phyloP scores from a whole-genome alignment of 1,140 invertebrate species.

The Caenorhabditis briggsae region DNA sequence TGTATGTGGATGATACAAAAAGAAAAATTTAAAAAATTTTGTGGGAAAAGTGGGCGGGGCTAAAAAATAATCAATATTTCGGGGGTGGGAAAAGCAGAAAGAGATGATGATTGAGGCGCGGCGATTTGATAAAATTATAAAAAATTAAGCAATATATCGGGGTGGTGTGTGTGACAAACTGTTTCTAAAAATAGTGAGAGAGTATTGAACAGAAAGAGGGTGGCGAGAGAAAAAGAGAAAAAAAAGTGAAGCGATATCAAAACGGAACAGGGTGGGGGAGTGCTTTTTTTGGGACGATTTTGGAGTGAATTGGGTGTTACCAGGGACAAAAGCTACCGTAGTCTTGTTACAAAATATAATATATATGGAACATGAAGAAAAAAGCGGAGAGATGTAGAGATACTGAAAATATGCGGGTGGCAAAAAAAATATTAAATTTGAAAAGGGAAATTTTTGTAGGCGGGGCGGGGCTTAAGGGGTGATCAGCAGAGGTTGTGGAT shows the following conservation, averaged over 20 bases:
- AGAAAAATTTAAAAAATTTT: background rate
- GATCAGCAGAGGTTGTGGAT: too few species aligned
- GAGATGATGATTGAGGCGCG: too few species aligned
- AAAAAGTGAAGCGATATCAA: background rate
- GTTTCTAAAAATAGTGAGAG: too few species aligned
- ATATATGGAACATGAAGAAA: conserved; percentile 21
- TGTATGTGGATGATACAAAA: conserved; percentile 23
- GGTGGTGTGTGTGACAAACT: too few species aligned
- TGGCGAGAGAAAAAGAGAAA: background rate
- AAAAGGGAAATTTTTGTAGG: background rate
- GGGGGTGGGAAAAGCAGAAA: too few species aligned
- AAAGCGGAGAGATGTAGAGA: background rate
- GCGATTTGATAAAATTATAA: too few species aligned
- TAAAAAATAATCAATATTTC: background rate
- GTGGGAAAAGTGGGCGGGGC: background rate
- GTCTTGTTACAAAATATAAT: conserved; percentile 24
- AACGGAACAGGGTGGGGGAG: background rate
- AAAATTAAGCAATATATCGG: too few species aligned
- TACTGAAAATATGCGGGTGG: conserved; percentile 40
- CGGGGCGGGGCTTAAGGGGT: background rate
- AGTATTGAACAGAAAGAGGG: too few species aligned
- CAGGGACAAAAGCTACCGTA: background rate
- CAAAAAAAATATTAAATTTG: background rate
- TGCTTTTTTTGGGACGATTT: too few species aligned
- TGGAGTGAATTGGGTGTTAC: background rate